A percentile compares a stretch with the other conserved stretches of the same genome.
These are phyloP conservation scores for Mya arenaria DNA, from an alignment of 1,140 invertebrate species.

Conservation along the genomic window DNA sequence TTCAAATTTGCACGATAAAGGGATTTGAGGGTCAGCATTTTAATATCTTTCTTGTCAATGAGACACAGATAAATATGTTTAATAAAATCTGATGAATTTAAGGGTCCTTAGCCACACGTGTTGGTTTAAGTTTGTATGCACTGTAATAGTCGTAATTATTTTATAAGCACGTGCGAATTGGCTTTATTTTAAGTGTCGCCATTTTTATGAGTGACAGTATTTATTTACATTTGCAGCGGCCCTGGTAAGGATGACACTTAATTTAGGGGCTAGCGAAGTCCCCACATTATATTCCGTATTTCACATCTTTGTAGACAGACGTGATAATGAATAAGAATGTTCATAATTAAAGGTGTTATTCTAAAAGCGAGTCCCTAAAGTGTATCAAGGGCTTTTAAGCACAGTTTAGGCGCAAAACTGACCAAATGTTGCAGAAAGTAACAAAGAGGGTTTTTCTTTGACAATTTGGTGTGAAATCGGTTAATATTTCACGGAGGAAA, in stretches of 20 bases:
- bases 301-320: slow-evolving; percentile 9
- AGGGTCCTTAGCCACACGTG: slow-evolving; percentile 42
- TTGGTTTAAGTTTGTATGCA: slow-evolving; percentile 30
- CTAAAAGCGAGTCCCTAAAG: slow-evolving; percentile 27
- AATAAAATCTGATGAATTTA: slow-evolving; percentile 53
- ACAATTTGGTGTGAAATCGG: no score
- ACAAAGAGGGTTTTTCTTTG: no score
- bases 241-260: slow-evolving; percentile 36
- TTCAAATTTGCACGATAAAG: slow-evolving; percentile 5
- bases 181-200: slow-evolving; percentile 35
- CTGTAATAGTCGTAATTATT: slow-evolving; percentile 46
- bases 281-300: slow-evolving; percentile 24
- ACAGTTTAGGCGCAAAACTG: slow-evolving; percentile 6
- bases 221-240: slow-evolving; percentile 51
- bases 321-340: slow-evolving; percentile 42
- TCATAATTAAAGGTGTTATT: slow-evolving; percentile 54
- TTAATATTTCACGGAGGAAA: no score
- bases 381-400: slow-evolving; percentile 24
- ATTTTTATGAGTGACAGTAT: slow-evolving; percentile 38
- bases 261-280: slow-evolving; percentile 21
- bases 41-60: slow-evolving; percentile 47
- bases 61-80: slow-evolving; percentile 55
- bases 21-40: slow-evolving; percentile 44
- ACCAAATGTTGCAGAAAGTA: slow-evolving; percentile 45
- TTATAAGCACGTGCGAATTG: slow-evolving; percentile 46